Evolutionary conservation across 2,113 vertebrate genomes (phyloP).

Genomic region (Agelaius phoeniceus): DNA sequence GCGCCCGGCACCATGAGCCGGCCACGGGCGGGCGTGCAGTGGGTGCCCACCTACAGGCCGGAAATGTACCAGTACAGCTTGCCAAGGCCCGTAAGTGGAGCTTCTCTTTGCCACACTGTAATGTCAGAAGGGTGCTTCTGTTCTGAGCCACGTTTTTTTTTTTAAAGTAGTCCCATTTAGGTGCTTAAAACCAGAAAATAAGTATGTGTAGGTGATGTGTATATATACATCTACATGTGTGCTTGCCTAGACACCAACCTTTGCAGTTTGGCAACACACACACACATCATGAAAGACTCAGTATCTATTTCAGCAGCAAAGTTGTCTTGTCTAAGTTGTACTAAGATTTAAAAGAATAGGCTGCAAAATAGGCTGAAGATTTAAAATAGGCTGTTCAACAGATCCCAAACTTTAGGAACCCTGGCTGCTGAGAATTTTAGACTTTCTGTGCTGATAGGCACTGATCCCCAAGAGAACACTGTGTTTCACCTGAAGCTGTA

Average conservation of each 20-base stretch:
- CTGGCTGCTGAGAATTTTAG: neutral
- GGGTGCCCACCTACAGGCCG: constrained; percentile 91
- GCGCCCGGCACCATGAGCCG: constrained; percentile 91
- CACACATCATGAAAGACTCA: neutral
- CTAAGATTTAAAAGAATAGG: neutral
- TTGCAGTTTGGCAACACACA: neutral
- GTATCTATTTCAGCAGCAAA: neutral
- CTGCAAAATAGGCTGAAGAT: neutral
- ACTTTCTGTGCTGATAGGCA: neutral
- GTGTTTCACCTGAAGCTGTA: neutral
- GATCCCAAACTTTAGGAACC: neutral
- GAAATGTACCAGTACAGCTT: constrained; percentile 96
- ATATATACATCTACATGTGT: neutral
- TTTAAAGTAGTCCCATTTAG: neutral
- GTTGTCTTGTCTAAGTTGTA: neutral
- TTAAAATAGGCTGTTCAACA: neutral
- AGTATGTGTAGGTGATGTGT: neutral
- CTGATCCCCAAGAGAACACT: neutral
- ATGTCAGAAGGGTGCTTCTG: neutral
- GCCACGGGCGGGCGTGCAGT: constrained; percentile 86
- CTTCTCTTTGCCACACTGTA: neutral
- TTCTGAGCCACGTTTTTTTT: neutral
- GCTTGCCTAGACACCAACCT: neutral
- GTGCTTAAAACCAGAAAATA: neutral
- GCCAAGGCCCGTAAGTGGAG: constrained; percentile 87